phyloP scores from a whole-genome alignment of 2,113 vertebrate genomes.

The Carollia perspicillata region DNA sequence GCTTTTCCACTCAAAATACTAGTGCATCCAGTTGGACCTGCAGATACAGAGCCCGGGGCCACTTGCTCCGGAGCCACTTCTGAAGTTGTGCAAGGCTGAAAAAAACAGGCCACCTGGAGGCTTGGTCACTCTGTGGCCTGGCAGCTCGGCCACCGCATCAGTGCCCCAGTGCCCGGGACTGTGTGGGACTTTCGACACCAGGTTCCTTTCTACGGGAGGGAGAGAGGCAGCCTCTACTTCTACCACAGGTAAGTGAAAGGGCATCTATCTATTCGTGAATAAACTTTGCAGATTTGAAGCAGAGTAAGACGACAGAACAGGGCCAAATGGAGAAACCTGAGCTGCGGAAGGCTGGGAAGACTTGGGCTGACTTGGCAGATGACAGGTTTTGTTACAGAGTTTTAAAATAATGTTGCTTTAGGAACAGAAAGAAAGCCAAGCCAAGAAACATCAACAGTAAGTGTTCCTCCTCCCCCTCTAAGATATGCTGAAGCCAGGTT shows the following conservation, averaged over 20 bases:
- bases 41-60: neutral
- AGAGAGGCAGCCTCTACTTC: neutral
- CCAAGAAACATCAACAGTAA: conserved; percentile 72
- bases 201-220: neutral
- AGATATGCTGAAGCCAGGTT: conserved; percentile 74
- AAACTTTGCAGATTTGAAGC: neutral
- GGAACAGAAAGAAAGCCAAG: conserved; percentile 57
- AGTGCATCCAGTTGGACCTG: neutral
- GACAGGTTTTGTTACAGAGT: conserved; percentile 55
- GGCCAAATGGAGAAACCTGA: neutral
- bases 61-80: neutral
- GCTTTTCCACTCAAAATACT: neutral
- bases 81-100: neutral
- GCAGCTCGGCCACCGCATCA: neutral
- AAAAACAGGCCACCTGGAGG: neutral
- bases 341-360: neutral
- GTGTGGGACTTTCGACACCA: neutral
- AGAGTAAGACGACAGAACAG: neutral
- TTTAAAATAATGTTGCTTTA: conserved; percentile 75
- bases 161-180: neutral
- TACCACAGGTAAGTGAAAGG: neutral
- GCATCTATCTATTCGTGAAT: neutral
- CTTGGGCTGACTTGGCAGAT: conserved; percentile 49
- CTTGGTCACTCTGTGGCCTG: neutral
- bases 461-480: conserved; percentile 26